phyloP scores from a whole-genome alignment of 2,888 invertebrate species.

The Augiades crinisus region DNA sequence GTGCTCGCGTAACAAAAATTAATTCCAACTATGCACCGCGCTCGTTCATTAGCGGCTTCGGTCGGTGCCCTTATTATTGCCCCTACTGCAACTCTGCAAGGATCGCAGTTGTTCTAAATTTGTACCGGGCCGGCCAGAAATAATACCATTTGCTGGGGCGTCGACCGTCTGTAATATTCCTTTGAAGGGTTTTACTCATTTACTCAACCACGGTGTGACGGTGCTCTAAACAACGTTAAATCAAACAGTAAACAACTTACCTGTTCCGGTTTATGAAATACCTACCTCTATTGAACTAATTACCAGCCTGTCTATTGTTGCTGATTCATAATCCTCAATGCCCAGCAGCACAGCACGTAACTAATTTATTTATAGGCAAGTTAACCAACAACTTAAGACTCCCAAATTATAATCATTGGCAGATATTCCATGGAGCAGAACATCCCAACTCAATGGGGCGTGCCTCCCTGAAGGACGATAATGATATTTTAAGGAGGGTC shows the following conservation, averaged over 20 bases:
- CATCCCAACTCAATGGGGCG: too few relatives aligned
- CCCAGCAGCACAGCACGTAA: too few relatives aligned
- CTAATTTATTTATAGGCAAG: too few relatives aligned
- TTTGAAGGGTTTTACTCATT: constrained; percentile 5
- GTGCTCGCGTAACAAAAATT: constrained; percentile 15
- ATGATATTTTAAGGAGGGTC: too few relatives aligned
- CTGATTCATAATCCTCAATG: too few relatives aligned
- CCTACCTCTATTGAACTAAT: too few relatives aligned
- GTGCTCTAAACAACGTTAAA: background rate
- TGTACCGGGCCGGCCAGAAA: constrained; percentile 51
- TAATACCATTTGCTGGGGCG: constrained; percentile 60
- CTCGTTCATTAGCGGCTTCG: constrained; percentile 12
- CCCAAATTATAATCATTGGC: too few relatives aligned
- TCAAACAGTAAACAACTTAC: background rate
- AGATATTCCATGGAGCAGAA: too few relatives aligned
- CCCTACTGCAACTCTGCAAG: constrained; percentile 21
- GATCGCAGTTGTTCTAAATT: constrained; percentile 53
- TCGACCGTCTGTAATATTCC: constrained; percentile 45
- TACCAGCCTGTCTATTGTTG: too few relatives aligned
- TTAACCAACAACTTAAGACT: too few relatives aligned
- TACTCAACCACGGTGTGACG: background rate
- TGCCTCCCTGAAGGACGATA: too few relatives aligned
- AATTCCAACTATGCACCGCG: constrained; percentile 26
- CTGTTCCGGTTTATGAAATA: too few relatives aligned
- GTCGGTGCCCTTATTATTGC: constrained; percentile 25